These are phyloP conservation scores for Rhinichthys klamathensis DNA, from an alignment of 2,113 vertebrate genomes.

Conservation along the genomic window DNA sequence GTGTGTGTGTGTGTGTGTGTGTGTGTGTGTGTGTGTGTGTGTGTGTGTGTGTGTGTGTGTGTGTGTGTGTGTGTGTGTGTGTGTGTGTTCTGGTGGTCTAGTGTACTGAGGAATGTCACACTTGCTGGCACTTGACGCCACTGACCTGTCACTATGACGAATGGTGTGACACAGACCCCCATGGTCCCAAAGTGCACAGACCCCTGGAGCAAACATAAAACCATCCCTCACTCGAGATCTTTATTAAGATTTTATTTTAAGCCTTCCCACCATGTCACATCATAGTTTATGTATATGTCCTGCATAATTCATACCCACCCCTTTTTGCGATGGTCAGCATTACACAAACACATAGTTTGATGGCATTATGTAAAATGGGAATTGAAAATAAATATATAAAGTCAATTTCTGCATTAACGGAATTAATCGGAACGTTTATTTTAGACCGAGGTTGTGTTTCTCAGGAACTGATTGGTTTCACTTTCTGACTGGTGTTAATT, in stretches of 20 bases:
- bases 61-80: conserved; percentile 34
- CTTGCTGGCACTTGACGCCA: conserved; percentile 72
- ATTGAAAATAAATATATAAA: conserved; percentile 31
- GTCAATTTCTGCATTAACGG: conserved; percentile 52
- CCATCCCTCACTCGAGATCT: conserved; percentile 52
- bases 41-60: too few species aligned
- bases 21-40: too few species aligned
- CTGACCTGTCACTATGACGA: conserved; percentile 75
- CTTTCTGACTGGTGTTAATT: conserved; percentile 71
- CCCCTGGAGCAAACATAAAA: conserved; percentile 26
- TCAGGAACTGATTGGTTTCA: conserved; percentile 59
- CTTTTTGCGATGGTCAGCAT: background rate
- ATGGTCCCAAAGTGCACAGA: background rate
- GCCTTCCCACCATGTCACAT: conserved; percentile 24
- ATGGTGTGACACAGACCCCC: conserved; percentile 56
- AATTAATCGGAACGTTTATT: conserved; percentile 59
- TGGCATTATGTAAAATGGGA: background rate
- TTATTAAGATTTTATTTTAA: conserved; percentile 70
- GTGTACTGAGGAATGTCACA: conserved; percentile 69
- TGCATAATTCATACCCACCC: background rate
- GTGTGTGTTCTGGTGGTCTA: conserved; percentile 55
- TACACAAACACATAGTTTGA: conserved; percentile 34
- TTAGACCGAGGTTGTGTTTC: conserved; percentile 56
- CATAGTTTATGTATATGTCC: background rate
- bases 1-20: too few species aligned